Percentiles rank a stretch among this genome's conserved stretches.
Evolutionary conservation across 1,140 invertebrate genomes (phyloP).

Genomic region (Pseudachorutes palmiensis): DNA sequence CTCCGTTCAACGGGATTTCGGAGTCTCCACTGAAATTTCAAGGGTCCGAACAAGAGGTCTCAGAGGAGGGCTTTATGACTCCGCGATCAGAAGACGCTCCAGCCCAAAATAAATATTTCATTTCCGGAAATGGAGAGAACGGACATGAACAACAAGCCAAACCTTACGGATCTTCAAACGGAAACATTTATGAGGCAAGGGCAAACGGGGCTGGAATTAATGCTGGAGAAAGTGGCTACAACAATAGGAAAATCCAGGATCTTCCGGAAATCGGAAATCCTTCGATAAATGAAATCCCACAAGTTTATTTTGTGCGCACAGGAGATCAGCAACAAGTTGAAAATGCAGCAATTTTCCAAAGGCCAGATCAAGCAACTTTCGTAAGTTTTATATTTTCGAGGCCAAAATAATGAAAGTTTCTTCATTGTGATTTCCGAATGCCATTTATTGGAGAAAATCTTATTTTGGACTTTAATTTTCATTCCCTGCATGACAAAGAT

Average conservation of each 20-base stretch:
- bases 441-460: neutral
- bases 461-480: no score
- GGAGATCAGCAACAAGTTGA: constrained; percentile 31
- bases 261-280: neutral
- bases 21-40: neutral
- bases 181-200: neutral
- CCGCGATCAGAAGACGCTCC: neutral
- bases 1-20: neutral
- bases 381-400: neutral
- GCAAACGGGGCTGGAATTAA: neutral
- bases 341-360: constrained; percentile 14
- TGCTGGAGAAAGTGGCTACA: neutral
- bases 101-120: constrained; percentile 11
- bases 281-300: neutral
- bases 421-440: neutral
- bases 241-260: neutral
- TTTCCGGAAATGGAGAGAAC: no score
- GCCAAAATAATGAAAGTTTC: neutral
- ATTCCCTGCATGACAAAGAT: no score
- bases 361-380: neutral
- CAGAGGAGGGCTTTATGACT: neutral
- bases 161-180: neutral
- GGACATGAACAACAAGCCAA: neutral
- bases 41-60: neutral
- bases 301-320: neutral